phyloP scores from a whole-genome alignment of 2,888 invertebrate species.

The Troilus luridus region DNA sequence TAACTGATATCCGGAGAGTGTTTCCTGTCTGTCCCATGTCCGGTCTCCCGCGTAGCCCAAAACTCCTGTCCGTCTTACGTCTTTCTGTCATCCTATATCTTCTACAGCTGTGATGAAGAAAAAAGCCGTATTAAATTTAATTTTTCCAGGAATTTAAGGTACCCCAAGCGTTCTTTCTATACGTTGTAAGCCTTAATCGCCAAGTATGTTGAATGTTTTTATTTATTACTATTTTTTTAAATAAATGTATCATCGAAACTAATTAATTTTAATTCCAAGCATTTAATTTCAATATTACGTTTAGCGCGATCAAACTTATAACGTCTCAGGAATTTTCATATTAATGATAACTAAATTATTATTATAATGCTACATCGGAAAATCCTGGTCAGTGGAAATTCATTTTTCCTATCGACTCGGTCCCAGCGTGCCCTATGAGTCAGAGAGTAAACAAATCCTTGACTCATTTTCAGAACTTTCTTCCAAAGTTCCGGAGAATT shows the following conservation, averaged over 20 bases:
- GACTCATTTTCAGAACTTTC: conserved; percentile 2
- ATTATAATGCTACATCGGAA: neutral
- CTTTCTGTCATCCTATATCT: conserved; percentile 26
- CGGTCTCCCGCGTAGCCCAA: conserved; percentile 52
- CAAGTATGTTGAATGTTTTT: too few species aligned
- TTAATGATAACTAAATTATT: too few species aligned
- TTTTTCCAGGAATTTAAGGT: neutral
- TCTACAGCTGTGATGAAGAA: neutral
- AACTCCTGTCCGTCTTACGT: conserved; percentile 53
- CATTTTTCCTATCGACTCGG: neutral
- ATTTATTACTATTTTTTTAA: too few species aligned
- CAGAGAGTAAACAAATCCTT: neutral
- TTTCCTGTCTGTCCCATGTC: conserved; percentile 59
- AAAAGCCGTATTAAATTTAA: neutral
- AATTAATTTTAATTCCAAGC: too few species aligned
- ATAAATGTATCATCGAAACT: too few species aligned
- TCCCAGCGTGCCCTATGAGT: neutral
- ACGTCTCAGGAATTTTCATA: too few species aligned
- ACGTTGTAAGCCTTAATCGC: too few species aligned
- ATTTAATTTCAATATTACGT: too few species aligned
- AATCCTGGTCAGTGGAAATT: neutral
- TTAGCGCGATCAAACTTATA: neutral
- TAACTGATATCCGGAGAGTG: conserved; percentile 57
- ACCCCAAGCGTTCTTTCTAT: neutral
- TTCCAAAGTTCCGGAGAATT: neutral